phyloP scores from a whole-genome alignment of 2,113 vertebrate genomes.

The Phrynosoma blainvillii region DNA sequence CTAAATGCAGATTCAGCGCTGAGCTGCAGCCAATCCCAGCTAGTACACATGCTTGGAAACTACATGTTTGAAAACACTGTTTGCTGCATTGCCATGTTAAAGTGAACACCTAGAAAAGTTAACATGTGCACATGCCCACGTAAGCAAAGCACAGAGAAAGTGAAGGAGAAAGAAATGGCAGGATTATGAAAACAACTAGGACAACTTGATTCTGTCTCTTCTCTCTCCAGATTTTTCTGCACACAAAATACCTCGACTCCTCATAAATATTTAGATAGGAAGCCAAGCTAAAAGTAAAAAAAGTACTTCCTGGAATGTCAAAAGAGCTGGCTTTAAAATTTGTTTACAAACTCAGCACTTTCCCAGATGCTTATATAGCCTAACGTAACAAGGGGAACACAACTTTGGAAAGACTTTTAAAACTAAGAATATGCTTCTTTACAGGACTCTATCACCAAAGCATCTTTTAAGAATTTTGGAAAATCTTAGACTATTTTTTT shows the following conservation, averaged over 20 bases:
- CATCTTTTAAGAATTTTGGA: not conserved
- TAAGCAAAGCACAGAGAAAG: not conserved
- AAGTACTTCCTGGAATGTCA: conserved; percentile 10
- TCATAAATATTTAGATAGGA: conserved; percentile 30
- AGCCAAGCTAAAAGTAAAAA: conserved; percentile 24
- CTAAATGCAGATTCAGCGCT: too few species aligned
- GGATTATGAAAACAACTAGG: not conserved
- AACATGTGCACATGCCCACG: not conserved
- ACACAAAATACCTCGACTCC: conserved; percentile 10
- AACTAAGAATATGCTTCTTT: not conserved
- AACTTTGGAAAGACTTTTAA: not conserved
- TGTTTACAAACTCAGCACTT: conserved; percentile 21
- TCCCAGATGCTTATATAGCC: not conserved
- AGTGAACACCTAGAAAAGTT: not conserved
- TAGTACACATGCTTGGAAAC: too few species aligned
- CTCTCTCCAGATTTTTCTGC: not conserved
- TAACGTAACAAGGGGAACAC: not conserved
- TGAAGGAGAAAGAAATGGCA: not conserved
- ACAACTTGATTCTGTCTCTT: not conserved
- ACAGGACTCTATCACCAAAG: not conserved
- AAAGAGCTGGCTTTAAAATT: conserved; percentile 15
- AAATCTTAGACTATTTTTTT: not conserved
- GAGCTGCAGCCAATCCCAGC: not conserved
- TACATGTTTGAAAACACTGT: not conserved
- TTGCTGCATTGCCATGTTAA: not conserved